Base-by-base conservation (phyloP, 2,113 vertebrate genomes). In the Rhizomys pruinosus region DNA sequence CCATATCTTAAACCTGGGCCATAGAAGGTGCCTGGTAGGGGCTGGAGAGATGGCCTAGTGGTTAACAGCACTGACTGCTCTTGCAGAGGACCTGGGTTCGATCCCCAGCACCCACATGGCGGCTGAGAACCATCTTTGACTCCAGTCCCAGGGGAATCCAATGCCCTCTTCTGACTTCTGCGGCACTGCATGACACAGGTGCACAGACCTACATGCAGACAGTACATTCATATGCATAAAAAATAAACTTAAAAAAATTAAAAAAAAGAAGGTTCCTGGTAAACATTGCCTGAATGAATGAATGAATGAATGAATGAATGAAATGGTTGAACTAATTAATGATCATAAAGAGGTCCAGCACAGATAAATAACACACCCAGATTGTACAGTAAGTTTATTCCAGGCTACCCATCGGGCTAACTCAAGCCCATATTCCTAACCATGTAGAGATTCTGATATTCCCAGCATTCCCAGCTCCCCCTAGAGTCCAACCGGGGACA, bases 261-360 rank as follows among this genome's bases (percentile, higher is more conserved):
- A n/a, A n/a, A n/a, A n/a, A n/a, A n/a, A 64, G 63, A 37, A 37
- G 32, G 42, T 77, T 10, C 92, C 93, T 79, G 42, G 64, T 92
- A 52, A 90, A 86, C 79, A 74, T 44, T 63, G 29, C 22, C 37
- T 59, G 52, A 85, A 37, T 80, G 63, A 77, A 61, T 76, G 61
- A 61, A 85, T n/a, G n/a, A n/a, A n/a, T n/a, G n/a, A n/a, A n/a
- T n/a, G n/a, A n/a, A n/a, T n/a, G n/a, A n/a, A n/a, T 84, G 92
- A 5, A 57, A n/a, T 52, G 47, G 47, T 52, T 52, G 47, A 52
- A 39, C n/a, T 94, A 59, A 66, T 71, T 81, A 84, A 59, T 16
- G 34, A 15, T n/a, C 20, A n/a, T 55, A 87, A 72, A 20, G 47
- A 73, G 79, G 9, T 44, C 71, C 20, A 74, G 25, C 64, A 81